Percentiles rank a stretch among this genome's conserved stretches.
Conservation (phyloP, 2,113 vertebrate genomes). For the Atrichornis clamosus region DNA sequence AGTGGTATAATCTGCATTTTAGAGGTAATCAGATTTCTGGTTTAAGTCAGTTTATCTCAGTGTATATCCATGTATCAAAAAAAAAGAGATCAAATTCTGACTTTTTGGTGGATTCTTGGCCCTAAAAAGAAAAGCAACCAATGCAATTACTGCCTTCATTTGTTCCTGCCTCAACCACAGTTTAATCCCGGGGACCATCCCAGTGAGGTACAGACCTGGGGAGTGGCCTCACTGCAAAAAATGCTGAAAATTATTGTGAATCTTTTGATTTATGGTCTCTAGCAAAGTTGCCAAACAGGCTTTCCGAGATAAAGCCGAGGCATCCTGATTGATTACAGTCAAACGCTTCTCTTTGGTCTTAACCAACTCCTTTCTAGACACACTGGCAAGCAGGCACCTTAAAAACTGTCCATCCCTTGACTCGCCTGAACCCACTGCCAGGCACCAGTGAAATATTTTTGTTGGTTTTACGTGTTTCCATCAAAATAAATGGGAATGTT, state of each 20-base stretch:
- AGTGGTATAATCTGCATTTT: background rate
- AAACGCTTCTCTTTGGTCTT: background rate
- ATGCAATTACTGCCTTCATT: background rate
- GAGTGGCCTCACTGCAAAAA: background rate
- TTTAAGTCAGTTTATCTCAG: background rate
- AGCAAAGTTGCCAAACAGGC: background rate
- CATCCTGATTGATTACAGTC: background rate
- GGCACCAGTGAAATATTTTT: fast-evolving
- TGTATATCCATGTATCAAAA: background rate
- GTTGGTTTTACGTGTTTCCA: background rate
- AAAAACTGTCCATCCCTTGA: background rate
- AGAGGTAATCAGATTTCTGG: background rate
- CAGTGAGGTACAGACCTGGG: background rate
- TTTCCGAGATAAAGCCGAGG: background rate
- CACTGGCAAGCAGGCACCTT: background rate
- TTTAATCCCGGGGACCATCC: background rate
- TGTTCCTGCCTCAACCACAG: background rate
- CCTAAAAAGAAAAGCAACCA: background rate
- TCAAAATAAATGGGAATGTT: background rate
- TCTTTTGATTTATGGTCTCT: slow-evolving; percentile 29
- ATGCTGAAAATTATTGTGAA: background rate
- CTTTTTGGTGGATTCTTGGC: background rate
- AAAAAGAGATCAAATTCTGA: background rate
- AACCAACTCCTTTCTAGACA: background rate
- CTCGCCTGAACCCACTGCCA: background rate